Evolutionary conservation across 1,140 invertebrate genomes (phyloP), one percentile per base, ranked within the genome.

Genomic region (Euglossa dilemma): DNA sequence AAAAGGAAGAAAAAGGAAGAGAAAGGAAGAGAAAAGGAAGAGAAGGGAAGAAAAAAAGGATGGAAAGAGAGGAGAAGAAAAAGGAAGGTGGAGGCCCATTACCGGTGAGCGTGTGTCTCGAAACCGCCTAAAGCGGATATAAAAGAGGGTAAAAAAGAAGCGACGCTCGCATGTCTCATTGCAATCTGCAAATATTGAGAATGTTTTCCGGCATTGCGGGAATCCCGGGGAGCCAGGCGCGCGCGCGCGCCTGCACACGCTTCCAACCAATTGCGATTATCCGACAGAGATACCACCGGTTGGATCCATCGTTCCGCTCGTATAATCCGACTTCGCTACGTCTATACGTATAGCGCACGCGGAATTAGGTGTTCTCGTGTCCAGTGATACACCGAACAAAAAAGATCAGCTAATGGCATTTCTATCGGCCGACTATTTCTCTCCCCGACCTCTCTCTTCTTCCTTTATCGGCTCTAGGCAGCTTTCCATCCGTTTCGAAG

Each of bases 181-280:
- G 93, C 92, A 93, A 93, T 94, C 91, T 92, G 90, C 91, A 90
- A 88, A 91, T 93, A 92, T 93, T 91, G 91, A 93, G 92, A 93
- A 92, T 93, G 92, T 93, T 89, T 89, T 85, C 85, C 87, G 78
- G 71, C 87, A 78, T 87, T 85, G 83, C 80, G 83, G 67, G 79
- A 77, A 84, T 85, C 80, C 89, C 80, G n/a, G 59, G 52, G 73
- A 59, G 11, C 73, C 64, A 67, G 0, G 28, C 43, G 77, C 43
- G 52, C 47, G 28, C 25, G 80, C 64, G 66, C 3, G 9, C 45
- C 43, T 25, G 36, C 56, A 23, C 25, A 45, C 85, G 79, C 78
- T 80, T 74, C 71, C 80, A 89, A 89, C 92, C 92, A 92, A 93
- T 93, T 93, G 92, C 89, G 92, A 93, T 94, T 93, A 93, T 93